These are phyloP conservation scores for Drosophila nannoptera DNA, from an alignment of 1,140 invertebrate species.

Conservation along the genomic window DNA sequence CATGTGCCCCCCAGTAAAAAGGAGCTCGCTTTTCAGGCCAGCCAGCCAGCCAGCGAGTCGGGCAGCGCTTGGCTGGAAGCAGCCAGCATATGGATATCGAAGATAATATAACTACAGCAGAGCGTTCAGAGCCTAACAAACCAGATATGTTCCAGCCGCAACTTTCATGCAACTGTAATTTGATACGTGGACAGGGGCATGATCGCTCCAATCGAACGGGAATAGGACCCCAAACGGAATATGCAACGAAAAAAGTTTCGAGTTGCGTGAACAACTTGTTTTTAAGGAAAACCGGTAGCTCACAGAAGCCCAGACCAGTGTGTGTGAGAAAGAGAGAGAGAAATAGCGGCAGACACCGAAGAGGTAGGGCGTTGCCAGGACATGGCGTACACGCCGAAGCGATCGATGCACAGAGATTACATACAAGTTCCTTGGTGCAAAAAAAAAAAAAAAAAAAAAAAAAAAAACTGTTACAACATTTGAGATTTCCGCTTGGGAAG, in stretches of 20 bases:
- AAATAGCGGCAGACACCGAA: background rate
- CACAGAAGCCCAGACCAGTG: background rate
- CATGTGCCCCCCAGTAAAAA: slow-evolving; percentile 23
- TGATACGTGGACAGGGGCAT: slow-evolving; percentile 43
- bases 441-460: background rate
- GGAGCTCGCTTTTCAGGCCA: slow-evolving; percentile 23
- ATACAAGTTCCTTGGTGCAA: slow-evolving; percentile 41
- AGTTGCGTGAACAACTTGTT: slow-evolving; percentile 63
- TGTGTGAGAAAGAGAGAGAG: slow-evolving; percentile 6
- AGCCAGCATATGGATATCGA: slow-evolving; percentile 33
- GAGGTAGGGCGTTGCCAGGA: slow-evolving; percentile 22
- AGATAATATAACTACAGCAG: slow-evolving; percentile 25
- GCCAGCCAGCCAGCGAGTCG: slow-evolving; percentile 14
- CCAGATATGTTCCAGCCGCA: slow-evolving; percentile 22
- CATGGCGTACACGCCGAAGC: slow-evolving; percentile 3
- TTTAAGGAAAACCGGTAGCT: slow-evolving; percentile 55
- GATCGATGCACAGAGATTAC: slow-evolving; percentile 53
- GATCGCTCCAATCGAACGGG: slow-evolving; percentile 44
- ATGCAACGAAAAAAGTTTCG: slow-evolving; percentile 52
- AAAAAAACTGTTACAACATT: slow-evolving; percentile 58
- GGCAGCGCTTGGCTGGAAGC: too few species aligned
- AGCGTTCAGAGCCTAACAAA: slow-evolving; percentile 1
- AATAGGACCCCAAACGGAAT: slow-evolving; percentile 40
- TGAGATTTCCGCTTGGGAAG: slow-evolving; percentile 71
- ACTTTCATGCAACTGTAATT: slow-evolving; percentile 51